Evolutionary conservation across 2,888 invertebrate genomes (phyloP).

Genomic region (Athalia rosae): DNA sequence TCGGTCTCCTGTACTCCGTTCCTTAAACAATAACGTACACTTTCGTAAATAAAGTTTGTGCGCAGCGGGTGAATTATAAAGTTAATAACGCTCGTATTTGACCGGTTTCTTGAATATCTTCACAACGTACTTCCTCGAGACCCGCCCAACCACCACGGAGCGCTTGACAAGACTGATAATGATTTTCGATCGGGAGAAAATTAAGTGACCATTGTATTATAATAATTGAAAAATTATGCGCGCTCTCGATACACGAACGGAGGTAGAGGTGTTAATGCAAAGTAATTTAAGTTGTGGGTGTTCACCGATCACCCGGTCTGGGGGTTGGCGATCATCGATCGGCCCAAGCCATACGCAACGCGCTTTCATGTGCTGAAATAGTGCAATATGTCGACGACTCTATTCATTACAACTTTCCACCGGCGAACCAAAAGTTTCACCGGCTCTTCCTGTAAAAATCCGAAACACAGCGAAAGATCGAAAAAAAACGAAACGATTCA

Average conservation of each 20-base stretch:
- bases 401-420: background rate
- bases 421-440: no score
- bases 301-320: background rate
- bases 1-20: background rate
- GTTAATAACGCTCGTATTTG: background rate
- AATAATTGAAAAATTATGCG: slow-evolving; percentile 46
- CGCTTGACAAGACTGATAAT: slow-evolving; percentile 60
- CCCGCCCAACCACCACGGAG: slow-evolving; percentile 61
- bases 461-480: no score
- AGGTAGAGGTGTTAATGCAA: background rate
- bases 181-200: slow-evolving; percentile 50
- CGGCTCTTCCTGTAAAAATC: no score
- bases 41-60: background rate
- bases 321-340: background rate
- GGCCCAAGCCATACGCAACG: background rate
- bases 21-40: background rate
- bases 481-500: no score
- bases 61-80: background rate
- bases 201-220: slow-evolving; percentile 55
- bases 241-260: slow-evolving; percentile 15
- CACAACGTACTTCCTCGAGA: slow-evolving; percentile 49
- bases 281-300: background rate
- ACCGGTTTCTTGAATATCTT: background rate
- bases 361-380: no score
- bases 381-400: no score